Base-by-base conservation (phyloP, 1,140 invertebrate genomes). In the Trichonephila clavipes region DNA sequence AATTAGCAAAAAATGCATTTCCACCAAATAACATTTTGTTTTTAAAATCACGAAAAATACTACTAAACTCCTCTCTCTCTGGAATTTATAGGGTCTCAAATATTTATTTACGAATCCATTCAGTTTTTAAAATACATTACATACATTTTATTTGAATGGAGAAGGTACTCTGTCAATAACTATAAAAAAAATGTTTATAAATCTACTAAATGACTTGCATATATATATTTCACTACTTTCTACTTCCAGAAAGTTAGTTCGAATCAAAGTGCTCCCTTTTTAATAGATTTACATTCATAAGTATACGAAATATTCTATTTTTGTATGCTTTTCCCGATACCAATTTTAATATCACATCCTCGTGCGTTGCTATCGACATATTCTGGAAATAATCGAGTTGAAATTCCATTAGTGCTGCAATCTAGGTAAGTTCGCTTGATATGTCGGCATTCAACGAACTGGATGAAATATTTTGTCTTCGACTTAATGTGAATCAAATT, bases 391-490 rank as follows among this genome's bases (percentile, higher is more conserved):
- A 90, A 61, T 90, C 89, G 69, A 82, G 58, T 90, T 90, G 51
- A 62, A 82, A 90, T 90, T 90, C 89, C 89, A 90, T 90, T 90
- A 90, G 77, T 82, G 18, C 18, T 24, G 5, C 82, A 83, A 51
- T 58, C 86, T 58, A 85, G 83, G 86, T 21, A 88, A 77, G 72
- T 77, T 28, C 34, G 72, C 34, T 77, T 77, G 72, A 66, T 72
- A 90, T 90, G 77, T 14, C 66, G 8, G 21, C 28, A 59, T 72
- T 90, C 88, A 89, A 24, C 66, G 66, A 89, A 58, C 34, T 59
- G 88, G 21, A 69, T 89, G 88, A 89, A 89, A 89, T 89, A 72
- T 90, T 90, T 90, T 90, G 77, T 90, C 89, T 90, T 90, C 89
- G 66, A 77, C 77, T 90, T 90, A 82, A 82, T 90, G 69, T 18